phyloP scores from a whole-genome alignment of 2,888 invertebrate species.

The Apamea crenata region DNA sequence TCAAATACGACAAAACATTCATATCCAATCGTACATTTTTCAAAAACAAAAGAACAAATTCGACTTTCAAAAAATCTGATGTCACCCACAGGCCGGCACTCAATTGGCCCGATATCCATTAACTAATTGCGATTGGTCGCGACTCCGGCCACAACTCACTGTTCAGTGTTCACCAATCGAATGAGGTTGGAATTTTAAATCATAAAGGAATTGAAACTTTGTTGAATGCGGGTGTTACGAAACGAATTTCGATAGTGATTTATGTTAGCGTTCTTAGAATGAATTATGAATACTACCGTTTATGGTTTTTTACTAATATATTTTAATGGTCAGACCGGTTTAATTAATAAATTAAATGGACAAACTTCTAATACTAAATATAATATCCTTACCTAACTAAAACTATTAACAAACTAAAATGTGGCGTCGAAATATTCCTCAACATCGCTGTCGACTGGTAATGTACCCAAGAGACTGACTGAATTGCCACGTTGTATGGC shows the following conservation, averaged over 20 bases:
- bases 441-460: too few species aligned
- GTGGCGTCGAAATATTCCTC: too few species aligned
- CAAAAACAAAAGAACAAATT: conserved; percentile 48
- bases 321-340: background rate
- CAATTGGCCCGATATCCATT: conserved; percentile 73
- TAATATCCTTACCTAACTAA: too few species aligned
- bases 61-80: conserved; percentile 55
- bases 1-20: background rate
- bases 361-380: too few species aligned
- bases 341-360: too few species aligned
- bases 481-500: too few species aligned
- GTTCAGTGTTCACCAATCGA: conserved; percentile 65
- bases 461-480: too few species aligned
- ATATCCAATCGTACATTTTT: conserved; percentile 2
- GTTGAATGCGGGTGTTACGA: conserved; percentile 45
- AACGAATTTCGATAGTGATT: conserved; percentile 38
- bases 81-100: conserved; percentile 57
- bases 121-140: conserved; percentile 77
- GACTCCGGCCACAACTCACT: conserved; percentile 69
- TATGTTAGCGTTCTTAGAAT: conserved; percentile 21
- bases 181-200: conserved; percentile 69
- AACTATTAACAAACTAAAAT: too few species aligned
- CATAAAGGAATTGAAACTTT: conserved; percentile 63
- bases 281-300: too few species aligned
- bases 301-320: background rate